These are phyloP conservation scores for Nyctereutes procyonoides DNA, from an alignment of 2,113 vertebrate species.

Conservation along the genomic window DNA sequence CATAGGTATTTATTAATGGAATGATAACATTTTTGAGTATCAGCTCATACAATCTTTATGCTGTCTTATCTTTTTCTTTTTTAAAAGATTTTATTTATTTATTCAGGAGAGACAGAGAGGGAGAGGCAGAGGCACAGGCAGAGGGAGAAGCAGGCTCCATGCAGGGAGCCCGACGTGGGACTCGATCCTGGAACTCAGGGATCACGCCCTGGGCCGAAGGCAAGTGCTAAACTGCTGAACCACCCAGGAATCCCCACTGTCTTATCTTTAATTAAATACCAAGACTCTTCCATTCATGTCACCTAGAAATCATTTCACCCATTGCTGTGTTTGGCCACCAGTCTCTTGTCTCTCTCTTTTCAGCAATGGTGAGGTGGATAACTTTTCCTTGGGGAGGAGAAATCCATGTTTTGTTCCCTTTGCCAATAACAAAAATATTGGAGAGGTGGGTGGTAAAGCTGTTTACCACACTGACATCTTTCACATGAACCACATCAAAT, in stretches of 20 bases:
- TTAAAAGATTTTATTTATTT: too few species aligned
- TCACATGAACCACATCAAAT: constrained; percentile 86
- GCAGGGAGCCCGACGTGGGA: too few species aligned
- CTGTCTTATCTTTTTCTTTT: not conserved
- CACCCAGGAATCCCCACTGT: too few species aligned
- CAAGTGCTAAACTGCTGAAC: too few species aligned
- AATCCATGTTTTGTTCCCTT: not conserved
- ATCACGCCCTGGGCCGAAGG: too few species aligned
- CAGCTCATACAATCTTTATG: not conserved
- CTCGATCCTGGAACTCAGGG: too few species aligned
- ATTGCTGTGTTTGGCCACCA: not conserved
- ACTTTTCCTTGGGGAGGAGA: not conserved
- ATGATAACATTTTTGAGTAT: not conserved
- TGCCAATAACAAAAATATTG: not conserved
- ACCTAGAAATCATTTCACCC: not conserved
- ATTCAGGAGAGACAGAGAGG: too few species aligned
- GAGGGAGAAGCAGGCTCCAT: too few species aligned
- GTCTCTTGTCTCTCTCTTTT: not conserved
- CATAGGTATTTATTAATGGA: not conserved
- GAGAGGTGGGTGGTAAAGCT: not conserved
- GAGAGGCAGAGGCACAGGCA: too few species aligned
- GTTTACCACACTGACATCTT: not conserved
- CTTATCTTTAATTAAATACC: not conserved
- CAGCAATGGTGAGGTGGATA: not conserved
- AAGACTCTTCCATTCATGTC: not conserved